Base-by-base conservation (phyloP, 2,888 invertebrate species). In the Bellardia pandia region DNA sequence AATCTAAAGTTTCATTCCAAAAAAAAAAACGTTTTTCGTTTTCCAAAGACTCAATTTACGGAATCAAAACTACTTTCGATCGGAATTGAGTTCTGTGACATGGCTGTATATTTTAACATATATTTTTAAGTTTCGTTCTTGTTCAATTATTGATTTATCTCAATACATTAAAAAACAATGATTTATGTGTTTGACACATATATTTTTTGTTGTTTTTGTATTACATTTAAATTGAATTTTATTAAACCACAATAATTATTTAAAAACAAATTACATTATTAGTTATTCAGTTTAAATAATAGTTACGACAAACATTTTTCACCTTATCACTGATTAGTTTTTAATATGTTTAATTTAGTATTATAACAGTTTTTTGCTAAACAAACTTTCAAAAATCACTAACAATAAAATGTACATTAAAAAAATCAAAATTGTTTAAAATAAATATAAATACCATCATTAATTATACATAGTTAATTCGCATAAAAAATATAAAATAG, bases 311-410 rank as follows among this genome's bases (percentile, higher is more conserved):
- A 64, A 51, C 16, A 78, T 60, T 82, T 77, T n/a, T n/a, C n/a
- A 72, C 16, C 77, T 60, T 72, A 72, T 77, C 76, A 78, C 66
- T 82, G 77, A 85, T 82, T 86, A 86, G 76, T 86, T 86, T 86
- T 74, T 76, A 82, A 76, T 75, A 53, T 45, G 37, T 42, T 75
- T 75, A 40, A 68, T 69, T 62, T 14, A 42, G 2, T 66, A 13
- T 66, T 7, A 37, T 66, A 1, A 40, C 9, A 23, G 13, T 51
- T 66, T 60, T 48, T 48, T 58, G 23, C 9, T 23, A n/a, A 40
- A 76, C 66, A 53, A 62, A 11, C 0, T 23, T 23, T 23, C 23
- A 23, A 23, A 23, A 23, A 23, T 23, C 23, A 23, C 23, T 23
- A 23, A 23, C 23, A 23, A 23, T 23, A 3, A 33, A 0, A 51